A percentile compares a stretch with the other conserved stretches of the same genome.
phyloP scores from a whole-genome alignment of 2,113 vertebrate genomes.

The Micromys minutus region DNA sequence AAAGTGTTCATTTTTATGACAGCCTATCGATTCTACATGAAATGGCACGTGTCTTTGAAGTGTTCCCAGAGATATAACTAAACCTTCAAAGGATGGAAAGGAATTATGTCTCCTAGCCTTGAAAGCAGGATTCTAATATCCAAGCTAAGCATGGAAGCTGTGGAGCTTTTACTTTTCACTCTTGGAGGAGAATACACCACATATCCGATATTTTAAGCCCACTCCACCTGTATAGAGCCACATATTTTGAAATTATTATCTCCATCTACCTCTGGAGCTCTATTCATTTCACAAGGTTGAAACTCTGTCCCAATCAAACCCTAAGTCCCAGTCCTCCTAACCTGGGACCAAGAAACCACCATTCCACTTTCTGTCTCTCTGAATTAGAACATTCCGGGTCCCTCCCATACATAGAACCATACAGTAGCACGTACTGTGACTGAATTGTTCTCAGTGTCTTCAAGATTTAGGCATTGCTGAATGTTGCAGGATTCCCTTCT shows the following conservation, averaged over 20 bases:
- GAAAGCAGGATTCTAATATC: not conserved
- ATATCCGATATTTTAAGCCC: not conserved
- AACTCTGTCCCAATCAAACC: not conserved
- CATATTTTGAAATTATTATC: not conserved
- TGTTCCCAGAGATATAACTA: not conserved
- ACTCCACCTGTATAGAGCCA: not conserved
- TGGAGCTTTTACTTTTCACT: not conserved
- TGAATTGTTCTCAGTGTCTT: conserved; percentile 27
- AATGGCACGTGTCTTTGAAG: not conserved
- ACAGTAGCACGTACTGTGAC: not conserved
- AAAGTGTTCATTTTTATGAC: not conserved
- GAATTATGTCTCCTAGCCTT: not conserved
- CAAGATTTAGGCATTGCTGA: not conserved
- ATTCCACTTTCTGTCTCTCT: not conserved
- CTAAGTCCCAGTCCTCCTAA: not conserved
- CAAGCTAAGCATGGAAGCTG: not conserved
- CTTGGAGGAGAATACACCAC: not conserved
- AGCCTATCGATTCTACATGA: not conserved
- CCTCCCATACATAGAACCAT: not conserved
- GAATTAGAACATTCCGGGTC: not conserved
- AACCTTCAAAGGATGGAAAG: not conserved
- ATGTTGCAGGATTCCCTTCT: not conserved
- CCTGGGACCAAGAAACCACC: not conserved
- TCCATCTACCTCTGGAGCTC: not conserved
- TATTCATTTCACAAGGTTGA: not conserved